Evolutionary conservation across 2,113 vertebrate genomes (phyloP), one percentile per base, ranked within the genome.

Genomic region (Proteles cristata): DNA sequence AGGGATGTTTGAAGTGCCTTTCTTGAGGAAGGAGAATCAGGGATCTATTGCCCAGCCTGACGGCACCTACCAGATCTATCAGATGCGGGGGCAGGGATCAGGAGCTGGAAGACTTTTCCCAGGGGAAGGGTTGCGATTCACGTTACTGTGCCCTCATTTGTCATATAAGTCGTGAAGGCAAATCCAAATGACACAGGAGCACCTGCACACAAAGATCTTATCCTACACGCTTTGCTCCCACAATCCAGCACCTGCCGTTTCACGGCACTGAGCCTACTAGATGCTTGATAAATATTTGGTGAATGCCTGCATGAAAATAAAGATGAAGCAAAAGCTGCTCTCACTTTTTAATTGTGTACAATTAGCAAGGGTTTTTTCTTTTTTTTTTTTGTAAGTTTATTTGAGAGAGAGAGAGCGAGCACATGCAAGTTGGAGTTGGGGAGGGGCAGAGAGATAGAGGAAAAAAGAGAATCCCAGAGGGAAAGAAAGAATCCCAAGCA

Each of bases 361-460:
- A 2, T 26, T 0, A 0, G 14, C 15, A 23, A 25, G 25, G 63
- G 31, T 15, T 31, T 55, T 15, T 55, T 55, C 16, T 15, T 48
- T 2, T 48, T 48, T 48, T 48, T 48, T 48, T 48, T 48, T 48
- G 8, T 48, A 55, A 55, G 53, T 15, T 55, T 55, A 55, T 55
- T 55, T 55, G 5, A 55, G 53, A 55, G 53, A 53, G 53, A 53
- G 53, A 16, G 53, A 55, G 53, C 15, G 53, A 55, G 53, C 53
- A 55, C 53, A 55, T 55, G 16, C 53, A 1, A 55, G 53, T 55
- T 55, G 53, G 53, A 39, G 39, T 39, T 39, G 53, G 53, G 53
- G 53, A 17, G 53, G 14, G 16, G 16, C 53, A 55, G 16, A 55
- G 14, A 55, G 53, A n/a, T n/a, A 55, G 53, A 55, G 53, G 53